Evolutionary conservation across 30 jellyfish, hydroid and myxozoan species (phyloP).

Genomic region (Pelagia noctiluca): DNA sequence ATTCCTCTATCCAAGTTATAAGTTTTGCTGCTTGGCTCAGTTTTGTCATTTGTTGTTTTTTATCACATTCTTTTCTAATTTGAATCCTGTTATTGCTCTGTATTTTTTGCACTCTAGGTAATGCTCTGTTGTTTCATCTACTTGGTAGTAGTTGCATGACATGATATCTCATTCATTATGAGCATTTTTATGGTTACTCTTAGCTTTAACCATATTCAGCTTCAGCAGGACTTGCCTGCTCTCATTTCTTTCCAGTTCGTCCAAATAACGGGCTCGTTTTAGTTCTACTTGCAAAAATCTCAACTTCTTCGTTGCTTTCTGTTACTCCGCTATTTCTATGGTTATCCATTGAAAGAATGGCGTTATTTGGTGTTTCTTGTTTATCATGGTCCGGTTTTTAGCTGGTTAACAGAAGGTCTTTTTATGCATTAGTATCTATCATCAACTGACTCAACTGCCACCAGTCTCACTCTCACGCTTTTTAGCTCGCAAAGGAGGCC

Average conservation of each 20-base stretch:
- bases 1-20: neutral
- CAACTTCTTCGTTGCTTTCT: neutral
- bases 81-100: neutral
- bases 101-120: neutral
- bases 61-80: neutral
- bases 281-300: too few species aligned
- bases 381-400: too few species aligned
- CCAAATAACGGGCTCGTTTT: too few species aligned
- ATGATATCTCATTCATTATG: neutral
- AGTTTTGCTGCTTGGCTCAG: neutral
- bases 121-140: neutral
- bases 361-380: too few species aligned
- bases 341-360: neutral
- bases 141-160: neutral
- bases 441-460: too few species aligned
- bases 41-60: neutral
- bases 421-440: too few species aligned
- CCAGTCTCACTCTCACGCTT: too few species aligned
- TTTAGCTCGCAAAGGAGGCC: too few species aligned
- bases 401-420: too few species aligned
- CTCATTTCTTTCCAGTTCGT: too few species aligned
- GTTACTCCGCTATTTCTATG: neutral
- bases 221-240: too few species aligned
- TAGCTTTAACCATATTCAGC: neutral
- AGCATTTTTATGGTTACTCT: neutral